Base-by-base conservation (phyloP, 1,140 invertebrate species). In the Drosophila athabasca region DNA sequence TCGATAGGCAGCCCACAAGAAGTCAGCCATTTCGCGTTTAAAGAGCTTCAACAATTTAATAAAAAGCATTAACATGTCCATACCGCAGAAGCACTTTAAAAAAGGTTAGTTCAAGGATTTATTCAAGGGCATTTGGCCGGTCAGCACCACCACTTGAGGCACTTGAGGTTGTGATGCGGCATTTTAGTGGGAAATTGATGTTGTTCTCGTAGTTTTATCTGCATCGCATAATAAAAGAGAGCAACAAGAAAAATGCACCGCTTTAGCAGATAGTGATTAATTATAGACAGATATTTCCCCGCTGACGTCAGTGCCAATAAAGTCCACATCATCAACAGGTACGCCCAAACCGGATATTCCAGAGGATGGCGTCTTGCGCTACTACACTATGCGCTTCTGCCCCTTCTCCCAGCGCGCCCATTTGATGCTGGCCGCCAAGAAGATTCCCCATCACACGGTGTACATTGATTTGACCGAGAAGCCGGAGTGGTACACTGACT, bases 341-440 rank as follows among this genome's bases (percentile, higher is more conserved):
- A 94, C 95, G 2, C 78, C 85, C 8, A 93, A 93, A 17, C 96
- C 95, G 1, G 93, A 94, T 7, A 62, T 94, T 3, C 91, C 92
- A 17, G 92, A 93, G 22, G 91, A 92, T 73, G 96, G 95, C 8
- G 95, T 95, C 90, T 87, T 97, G 48, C 94, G 97, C 0, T 92
- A 98, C 4, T 98, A 97, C 90, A 96, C 95, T 39, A 98, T 96
- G 96, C 93, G 96, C 70, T 98, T 96, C 91, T 98, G 97, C 90
- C 97, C 97, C 0, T 99, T 95, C 90, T 96, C 96, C 0, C 95
- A 98, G 79, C 93, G 97, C 62, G 94, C 95, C n/a, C 93, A 96
- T 46, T 93, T 98, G 7, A 95, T 97, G 1, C 91, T 98, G 9
- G 94, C 95, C 55, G 96, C 96, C 15, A 98, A 98, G 92, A 94